Evolutionary conservation across 2,888 invertebrate genomes (phyloP), one percentile per base, ranked within the genome.

Genomic region (Rhingia rostrata): DNA sequence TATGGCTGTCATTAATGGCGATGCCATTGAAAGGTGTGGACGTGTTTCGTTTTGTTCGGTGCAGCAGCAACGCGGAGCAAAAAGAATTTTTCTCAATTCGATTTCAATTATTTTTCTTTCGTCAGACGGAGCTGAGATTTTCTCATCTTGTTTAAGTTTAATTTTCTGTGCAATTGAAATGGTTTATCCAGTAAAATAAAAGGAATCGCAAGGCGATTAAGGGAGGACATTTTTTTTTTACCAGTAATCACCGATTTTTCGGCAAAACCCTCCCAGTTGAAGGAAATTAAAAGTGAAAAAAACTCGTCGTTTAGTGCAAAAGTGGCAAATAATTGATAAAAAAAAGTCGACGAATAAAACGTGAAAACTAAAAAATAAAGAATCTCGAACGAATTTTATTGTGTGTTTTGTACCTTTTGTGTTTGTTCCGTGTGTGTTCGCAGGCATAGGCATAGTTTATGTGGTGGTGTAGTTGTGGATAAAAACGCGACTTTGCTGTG

Each of bases 1-100:
- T 86, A 87, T 84, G 75, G 86, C 83, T 88, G 88, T 89, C 87
- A 89, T 88, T 88, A 87, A 88, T 88, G 88, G 88, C 88, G 88
- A 81, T 88, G 88, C 88, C 87, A 87, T 88, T 86, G 87, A 83
- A 88, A 88, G 88, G 88, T 88, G 88, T 88, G 88, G 87, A 88
- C 88, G 88, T 88, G 86, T 87, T 64, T 69, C 35, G 58, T 64
- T 74, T 78, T 63, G 43, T 73, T 75, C 72, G 79, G 56, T 75
- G 56, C 43, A 58, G 58, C 66, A 75, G 58, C 51, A 84, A 81
- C 86, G 81, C 86, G 86, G 67, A 85, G 67, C 66, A 78, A 54
- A 49, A 63, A 41, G 74, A 63, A 70, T 66, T 70, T 64, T 67
- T 77, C 9, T 39, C 67, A 67, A 56, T 54, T 56, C 67, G 58